phyloP scores from a whole-genome alignment of 2,113 vertebrate species.

The Pterocles burchelli region DNA sequence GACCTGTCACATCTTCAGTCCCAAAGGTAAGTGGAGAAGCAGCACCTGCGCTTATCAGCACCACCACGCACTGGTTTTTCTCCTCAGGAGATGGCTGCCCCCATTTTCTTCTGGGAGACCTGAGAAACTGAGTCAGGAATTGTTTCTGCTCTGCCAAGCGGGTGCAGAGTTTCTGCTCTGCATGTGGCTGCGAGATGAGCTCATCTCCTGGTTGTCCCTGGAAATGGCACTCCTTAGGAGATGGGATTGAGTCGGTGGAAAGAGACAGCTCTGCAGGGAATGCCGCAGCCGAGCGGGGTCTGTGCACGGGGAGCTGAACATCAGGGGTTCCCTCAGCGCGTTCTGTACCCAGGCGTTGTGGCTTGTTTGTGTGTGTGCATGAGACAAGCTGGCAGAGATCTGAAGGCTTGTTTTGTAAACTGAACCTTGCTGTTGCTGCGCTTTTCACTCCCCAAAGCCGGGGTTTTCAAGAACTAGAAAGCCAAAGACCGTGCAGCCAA shows the following conservation, averaged over 20 bases:
- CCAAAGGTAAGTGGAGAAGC: constrained; percentile 78
- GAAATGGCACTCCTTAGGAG: not conserved
- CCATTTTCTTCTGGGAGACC: not conserved
- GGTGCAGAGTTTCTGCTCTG: not conserved
- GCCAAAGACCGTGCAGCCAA: rapidly evolving
- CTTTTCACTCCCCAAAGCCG: not conserved
- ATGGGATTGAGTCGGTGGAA: not conserved
- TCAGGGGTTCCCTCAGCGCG: rapidly evolving
- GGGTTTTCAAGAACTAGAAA: not conserved
- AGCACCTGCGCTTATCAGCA: not conserved
- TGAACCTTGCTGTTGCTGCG: not conserved
- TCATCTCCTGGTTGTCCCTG: not conserved
- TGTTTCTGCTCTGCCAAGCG: not conserved
- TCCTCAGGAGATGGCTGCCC: not conserved
- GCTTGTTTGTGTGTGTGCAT: rapidly evolving
- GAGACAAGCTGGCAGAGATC: not conserved
- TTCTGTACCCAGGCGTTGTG: not conserved
- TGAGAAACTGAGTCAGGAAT: not conserved
- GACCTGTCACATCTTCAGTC: constrained; percentile 91
- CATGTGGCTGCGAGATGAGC: not conserved
- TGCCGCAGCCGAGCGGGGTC: not conserved
- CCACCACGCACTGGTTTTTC: rapidly evolving
- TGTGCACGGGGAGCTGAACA: not conserved
- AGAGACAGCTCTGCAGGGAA: not conserved
- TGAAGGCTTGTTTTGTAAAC: not conserved